Evolutionary conservation across 2,797 vertebrate genomes (phyloP), one percentile per base, ranked within the genome.

Genomic region (Galaxias olidus): DNA sequence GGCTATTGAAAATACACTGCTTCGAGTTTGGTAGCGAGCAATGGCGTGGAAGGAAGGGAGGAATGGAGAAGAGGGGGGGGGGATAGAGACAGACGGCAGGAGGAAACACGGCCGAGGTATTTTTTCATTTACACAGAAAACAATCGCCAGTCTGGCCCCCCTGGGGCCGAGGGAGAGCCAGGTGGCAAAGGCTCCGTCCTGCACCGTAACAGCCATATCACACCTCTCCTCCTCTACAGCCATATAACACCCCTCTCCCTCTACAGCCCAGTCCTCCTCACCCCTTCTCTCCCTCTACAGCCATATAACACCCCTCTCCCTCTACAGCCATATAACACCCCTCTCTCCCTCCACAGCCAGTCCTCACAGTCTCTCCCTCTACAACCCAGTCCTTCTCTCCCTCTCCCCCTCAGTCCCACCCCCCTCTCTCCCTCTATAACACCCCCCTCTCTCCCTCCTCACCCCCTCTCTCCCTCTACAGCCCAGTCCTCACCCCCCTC

Each of bases 91-190:
- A 20, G 51, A 69, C 14, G 58, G 68, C 75, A 78, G n/a, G n/a
- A 72, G 74, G 78, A 79, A 69, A 61, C 76, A 72, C 74, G 75
- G 68, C 79, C 63, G n/a, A 68, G 71, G 66, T 68, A 66, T 69
- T 77, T 79, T 82, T 81, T 79, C 72, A 77, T 79, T 80, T 78
- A 60, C 72, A 79, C 68, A 63, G 71, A 60, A 65, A 77, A 77
- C 64, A 58, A 80, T 79, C 70, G 68, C 49, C 48, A 30, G 13
- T 9, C 59, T 40, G 15, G 18, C 18, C 70, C 79, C 77, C 68
- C 18, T 20, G 72, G 77, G 72, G 12, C 55, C 42, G 11, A 44
- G 49, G 8, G 10, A 48, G 58, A 20, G 18, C 14, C 11, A 13
- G 45, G 20, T 20, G 8, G 48, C 11, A n/a, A 13, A 50, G 15